Evolutionary conservation across 2,888 invertebrate genomes (phyloP).

Genomic region (Noctuana brunneofusca): DNA sequence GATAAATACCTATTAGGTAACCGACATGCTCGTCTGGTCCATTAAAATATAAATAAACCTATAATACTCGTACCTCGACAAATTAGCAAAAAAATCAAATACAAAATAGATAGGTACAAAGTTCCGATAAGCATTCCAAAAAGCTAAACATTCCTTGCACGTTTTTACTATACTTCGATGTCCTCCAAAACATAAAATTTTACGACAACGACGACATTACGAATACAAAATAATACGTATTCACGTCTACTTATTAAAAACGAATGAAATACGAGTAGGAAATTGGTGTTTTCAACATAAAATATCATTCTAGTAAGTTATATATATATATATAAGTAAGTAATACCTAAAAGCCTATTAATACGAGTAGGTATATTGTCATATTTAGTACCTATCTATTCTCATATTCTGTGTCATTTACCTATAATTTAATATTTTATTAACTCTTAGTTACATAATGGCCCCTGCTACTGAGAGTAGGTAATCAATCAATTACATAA

Average conservation of each 20-base stretch:
- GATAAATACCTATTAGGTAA: not conserved
- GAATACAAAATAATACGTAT: constrained; percentile 29
- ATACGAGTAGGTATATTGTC: not conserved
- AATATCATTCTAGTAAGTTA: too few species aligned
- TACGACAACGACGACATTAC: constrained; percentile 20
- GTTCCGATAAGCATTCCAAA: constrained; percentile 4
- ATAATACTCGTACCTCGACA: not conserved
- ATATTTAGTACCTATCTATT: not conserved
- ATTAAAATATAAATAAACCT: not conserved
- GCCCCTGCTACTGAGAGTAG: too few species aligned
- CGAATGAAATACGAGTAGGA: not conserved
- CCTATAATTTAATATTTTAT: too few species aligned
- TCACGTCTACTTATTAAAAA: constrained; percentile 10
- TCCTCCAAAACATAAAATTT: constrained; percentile 31
- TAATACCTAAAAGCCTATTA: too few species aligned
- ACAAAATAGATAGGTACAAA: not conserved
- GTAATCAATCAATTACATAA: too few species aligned
- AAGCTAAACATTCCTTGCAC: constrained; percentile 27
- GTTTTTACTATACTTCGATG: constrained; percentile 29
- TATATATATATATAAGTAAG: too few species aligned
- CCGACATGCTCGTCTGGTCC: not conserved
- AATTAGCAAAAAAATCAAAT: not conserved
- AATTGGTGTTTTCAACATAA: too few species aligned
- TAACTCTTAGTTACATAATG: too few species aligned
- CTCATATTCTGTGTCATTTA: too few species aligned